Percentiles rank a stretch among this genome's conserved stretches.
Evolutionary conservation across 2,797 vertebrate species (phyloP).

Genomic region (Gallinago solitaria): DNA sequence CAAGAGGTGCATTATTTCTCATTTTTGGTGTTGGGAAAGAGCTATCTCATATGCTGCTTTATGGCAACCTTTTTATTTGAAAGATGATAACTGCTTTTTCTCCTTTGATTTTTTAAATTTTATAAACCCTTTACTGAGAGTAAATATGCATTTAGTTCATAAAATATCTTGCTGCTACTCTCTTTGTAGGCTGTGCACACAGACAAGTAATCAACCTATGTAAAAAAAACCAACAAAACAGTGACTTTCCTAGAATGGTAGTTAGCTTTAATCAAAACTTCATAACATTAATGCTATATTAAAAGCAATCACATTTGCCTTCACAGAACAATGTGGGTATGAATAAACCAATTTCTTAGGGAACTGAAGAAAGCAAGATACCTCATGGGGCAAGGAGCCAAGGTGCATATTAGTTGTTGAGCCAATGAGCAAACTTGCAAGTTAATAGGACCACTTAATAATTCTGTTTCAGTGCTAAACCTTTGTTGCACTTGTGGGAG

Average conservation of each 20-base stretch:
- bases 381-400: background rate
- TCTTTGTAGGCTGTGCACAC: background rate
- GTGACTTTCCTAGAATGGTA: background rate
- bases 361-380: background rate
- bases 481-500: background rate
- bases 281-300: background rate
- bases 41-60: background rate
- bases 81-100: background rate
- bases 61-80: background rate
- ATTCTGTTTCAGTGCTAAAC: constrained; percentile 8
- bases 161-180: background rate
- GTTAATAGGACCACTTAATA: constrained; percentile 13
- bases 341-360: background rate
- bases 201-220: background rate
- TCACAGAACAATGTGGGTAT: background rate
- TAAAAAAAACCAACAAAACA: background rate
- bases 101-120: background rate
- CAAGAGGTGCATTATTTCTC: background rate
- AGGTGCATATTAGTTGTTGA: background rate
- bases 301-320: constrained; percentile 13
- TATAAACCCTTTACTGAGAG: background rate
- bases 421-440: background rate
- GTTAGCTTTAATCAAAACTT: constrained; percentile 33
- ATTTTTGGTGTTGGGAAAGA: background rate
- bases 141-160: background rate